A percentile compares a stretch with the other conserved stretches of the same genome.
phyloP scores from a whole-genome alignment of 2,888 invertebrate genomes.

The Deroplatys truncata region DNA sequence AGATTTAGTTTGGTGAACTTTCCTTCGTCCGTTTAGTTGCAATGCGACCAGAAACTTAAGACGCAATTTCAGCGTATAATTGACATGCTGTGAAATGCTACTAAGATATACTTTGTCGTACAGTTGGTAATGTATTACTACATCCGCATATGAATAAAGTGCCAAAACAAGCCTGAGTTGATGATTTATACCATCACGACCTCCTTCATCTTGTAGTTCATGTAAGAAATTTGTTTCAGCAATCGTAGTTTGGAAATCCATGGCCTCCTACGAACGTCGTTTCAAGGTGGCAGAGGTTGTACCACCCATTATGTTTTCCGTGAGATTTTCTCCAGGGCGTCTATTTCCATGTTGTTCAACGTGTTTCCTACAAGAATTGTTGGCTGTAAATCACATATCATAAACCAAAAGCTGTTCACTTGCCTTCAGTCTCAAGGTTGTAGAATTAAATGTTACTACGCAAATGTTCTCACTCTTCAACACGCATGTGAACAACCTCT shows the following conservation, averaged over 20 bases:
- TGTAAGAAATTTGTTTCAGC: too few species aligned
- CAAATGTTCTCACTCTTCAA: not conserved
- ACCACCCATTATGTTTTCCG: not conserved
- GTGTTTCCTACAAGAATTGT: not conserved
- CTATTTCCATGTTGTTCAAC: not conserved
- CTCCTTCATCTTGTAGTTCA: too few species aligned
- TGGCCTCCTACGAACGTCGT: not conserved
- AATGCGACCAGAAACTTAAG: too few species aligned
- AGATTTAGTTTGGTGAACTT: too few species aligned
- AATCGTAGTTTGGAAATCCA: not conserved
- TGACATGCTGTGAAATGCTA: too few species aligned
- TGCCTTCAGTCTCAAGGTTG: not conserved
- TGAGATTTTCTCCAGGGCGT: not conserved
- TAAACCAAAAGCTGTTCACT: not conserved
- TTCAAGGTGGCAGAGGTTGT: not conserved
- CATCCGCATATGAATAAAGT: too few species aligned
- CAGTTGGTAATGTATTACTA: too few species aligned
- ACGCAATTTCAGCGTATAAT: too few species aligned
- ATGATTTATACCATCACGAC: too few species aligned
- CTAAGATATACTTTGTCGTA: too few species aligned
- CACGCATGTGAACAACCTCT: not conserved
- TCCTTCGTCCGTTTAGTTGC: too few species aligned
- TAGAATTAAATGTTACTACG: not conserved
- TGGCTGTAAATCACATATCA: not conserved
- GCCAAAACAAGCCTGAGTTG: too few species aligned